Conservation (phyloP, 2,113 vertebrate species). For the Etia nguti region DNA sequence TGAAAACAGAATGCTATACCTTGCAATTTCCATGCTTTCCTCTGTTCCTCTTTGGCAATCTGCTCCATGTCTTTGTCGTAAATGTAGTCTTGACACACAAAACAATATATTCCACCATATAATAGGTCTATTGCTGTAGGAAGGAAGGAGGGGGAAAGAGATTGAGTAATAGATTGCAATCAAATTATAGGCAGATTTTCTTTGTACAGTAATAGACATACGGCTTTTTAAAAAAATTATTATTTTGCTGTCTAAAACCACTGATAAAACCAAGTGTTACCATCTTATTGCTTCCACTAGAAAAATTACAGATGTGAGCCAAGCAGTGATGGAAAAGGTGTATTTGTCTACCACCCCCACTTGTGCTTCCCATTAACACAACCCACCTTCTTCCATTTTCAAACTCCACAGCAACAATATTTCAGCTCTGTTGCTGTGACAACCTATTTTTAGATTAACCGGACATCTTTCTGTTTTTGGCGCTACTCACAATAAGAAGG, state of each 20-base stretch:
- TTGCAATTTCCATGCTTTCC: conserved; percentile 98
- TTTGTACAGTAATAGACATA: neutral
- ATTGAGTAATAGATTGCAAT: neutral
- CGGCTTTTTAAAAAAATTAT: neutral
- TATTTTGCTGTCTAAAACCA: neutral
- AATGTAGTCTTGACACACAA: conserved; percentile 99
- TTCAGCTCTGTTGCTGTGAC: conserved; percentile 67
- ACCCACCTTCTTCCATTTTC: conserved; percentile 32
- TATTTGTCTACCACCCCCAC: conserved; percentile 12
- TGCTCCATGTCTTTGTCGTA: conserved; percentile 99
- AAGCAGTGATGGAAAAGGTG: conserved; percentile 15
- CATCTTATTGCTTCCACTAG: neutral
- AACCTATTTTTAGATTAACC: conserved; percentile 67
- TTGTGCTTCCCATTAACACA: conserved; percentile 24
- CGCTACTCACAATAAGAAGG: conserved; percentile 8
- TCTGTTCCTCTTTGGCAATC: conserved; percentile 99
- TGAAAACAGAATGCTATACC: conserved; percentile 67
- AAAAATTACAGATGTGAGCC: neutral
- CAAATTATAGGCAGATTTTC: conserved; percentile 34
- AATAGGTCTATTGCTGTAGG: conserved; percentile 90
- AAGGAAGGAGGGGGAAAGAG: neutral
- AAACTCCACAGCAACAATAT: conserved; percentile 56
- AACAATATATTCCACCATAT: conserved; percentile 98
- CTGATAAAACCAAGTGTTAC: neutral
- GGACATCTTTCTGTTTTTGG: conserved; percentile 37